These are phyloP conservation scores for Melinopterus prodromus DNA, from an alignment of 2,888 invertebrate genomes.

Conservation along the genomic window DNA sequence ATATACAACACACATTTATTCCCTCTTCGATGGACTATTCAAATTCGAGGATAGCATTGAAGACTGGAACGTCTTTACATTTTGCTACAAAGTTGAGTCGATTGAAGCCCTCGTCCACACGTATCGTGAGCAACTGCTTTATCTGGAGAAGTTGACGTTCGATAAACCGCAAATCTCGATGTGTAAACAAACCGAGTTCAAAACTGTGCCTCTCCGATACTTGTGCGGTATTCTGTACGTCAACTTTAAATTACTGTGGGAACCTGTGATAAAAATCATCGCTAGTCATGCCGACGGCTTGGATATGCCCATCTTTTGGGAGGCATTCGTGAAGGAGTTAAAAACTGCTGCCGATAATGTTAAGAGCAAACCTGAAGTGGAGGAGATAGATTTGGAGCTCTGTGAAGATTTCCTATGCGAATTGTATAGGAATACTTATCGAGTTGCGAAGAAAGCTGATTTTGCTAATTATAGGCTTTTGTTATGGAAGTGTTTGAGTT, in stretches of 20 bases:
- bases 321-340: constrained; percentile 70
- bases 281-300: constrained; percentile 75
- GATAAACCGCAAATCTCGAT: constrained; percentile 65
- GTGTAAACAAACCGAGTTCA: constrained; percentile 66
- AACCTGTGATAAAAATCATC: constrained; percentile 79
- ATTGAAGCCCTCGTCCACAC: constrained; percentile 77
- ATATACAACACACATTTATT: constrained; percentile 77
- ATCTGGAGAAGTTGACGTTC: constrained; percentile 77
- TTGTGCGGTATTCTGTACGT: constrained; percentile 84
- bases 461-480: constrained; percentile 78
- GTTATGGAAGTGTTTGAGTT: constrained; percentile 81
- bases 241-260: constrained; percentile 92
- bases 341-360: constrained; percentile 63
- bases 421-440: constrained; percentile 50
- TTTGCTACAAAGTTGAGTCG: constrained; percentile 76
- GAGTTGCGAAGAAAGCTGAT: constrained; percentile 70
- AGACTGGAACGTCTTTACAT: constrained; percentile 69
- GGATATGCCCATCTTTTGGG: constrained; percentile 74
- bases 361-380: constrained; percentile 49
- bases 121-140: constrained; percentile 80
- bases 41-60: constrained; percentile 55
- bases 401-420: constrained; percentile 46
- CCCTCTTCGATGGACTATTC: constrained; percentile 68
- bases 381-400: constrained; percentile 36
- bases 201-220: constrained; percentile 76